Conservation (phyloP, 2,888 invertebrate genomes). For the Dicyrtomina minuta region DNA sequence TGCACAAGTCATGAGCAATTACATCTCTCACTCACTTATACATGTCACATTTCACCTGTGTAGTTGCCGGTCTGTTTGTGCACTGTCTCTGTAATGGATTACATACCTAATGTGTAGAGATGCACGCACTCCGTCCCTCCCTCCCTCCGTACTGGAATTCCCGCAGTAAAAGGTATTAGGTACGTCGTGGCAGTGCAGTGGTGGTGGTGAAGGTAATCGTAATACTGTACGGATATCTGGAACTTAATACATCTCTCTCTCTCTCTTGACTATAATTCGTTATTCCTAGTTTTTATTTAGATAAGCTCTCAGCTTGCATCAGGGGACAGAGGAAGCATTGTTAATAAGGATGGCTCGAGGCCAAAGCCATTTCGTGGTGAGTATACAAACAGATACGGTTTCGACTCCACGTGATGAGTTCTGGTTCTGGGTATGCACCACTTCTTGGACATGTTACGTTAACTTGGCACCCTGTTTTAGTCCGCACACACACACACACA, state of each 20-base stretch:
- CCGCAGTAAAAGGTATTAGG: too few species aligned
- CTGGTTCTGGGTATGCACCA: not conserved
- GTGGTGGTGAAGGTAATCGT: too few species aligned
- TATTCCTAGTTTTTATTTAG: not conserved
- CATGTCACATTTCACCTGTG: constrained; percentile 3
- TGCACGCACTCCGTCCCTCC: not conserved
- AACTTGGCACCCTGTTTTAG: constrained; percentile 16
- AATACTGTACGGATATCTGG: not conserved
- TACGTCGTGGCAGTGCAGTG: too few species aligned
- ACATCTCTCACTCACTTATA: constrained; percentile 9
- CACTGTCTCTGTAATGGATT: not conserved
- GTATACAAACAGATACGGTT: constrained; percentile 17
- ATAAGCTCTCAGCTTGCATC: constrained; percentile 9
- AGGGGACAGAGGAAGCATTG: constrained; percentile 21
- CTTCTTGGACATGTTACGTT: constrained; percentile 19
- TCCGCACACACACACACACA: not conserved
- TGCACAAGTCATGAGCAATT: constrained; percentile 16
- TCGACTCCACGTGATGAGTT: too few species aligned
- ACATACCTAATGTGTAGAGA: too few species aligned
- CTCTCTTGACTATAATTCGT: too few species aligned
- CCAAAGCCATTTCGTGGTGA: constrained; percentile 28
- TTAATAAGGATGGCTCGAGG: constrained; percentile 30
- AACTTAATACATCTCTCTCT: not conserved
- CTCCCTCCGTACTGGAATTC: not conserved
- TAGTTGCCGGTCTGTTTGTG: not conserved